These are phyloP conservation scores for Momotus momota DNA, from an alignment of 2,797 vertebrate species.

Conservation along the genomic window DNA sequence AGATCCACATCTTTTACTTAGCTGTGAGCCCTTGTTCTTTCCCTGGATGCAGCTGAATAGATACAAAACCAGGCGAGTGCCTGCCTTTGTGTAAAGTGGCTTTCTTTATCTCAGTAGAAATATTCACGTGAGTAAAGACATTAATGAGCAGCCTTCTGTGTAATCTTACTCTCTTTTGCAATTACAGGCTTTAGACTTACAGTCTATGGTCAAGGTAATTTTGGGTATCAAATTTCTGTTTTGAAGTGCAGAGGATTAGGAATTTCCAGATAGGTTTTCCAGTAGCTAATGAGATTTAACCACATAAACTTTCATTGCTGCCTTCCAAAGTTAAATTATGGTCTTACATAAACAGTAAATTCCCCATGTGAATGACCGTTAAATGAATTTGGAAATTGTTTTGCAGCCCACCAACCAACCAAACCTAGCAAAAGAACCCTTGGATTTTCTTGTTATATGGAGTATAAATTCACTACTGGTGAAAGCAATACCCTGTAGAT, in stretches of 20 bases:
- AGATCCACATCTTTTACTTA: background rate
- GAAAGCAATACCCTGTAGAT: background rate
- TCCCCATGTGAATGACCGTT: background rate
- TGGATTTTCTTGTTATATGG: background rate
- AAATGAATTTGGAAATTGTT: constrained; percentile 18
- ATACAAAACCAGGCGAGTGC: background rate
- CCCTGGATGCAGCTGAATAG: background rate
- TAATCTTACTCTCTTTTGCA: constrained; percentile 11
- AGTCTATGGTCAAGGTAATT: background rate
- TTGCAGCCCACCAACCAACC: background rate
- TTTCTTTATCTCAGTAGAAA: background rate
- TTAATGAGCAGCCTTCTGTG: background rate
- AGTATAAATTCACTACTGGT: background rate
- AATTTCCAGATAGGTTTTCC: constrained; percentile 31
- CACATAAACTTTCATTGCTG: constrained; percentile 15
- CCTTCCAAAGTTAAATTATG: constrained; percentile 33
- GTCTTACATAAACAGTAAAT: constrained; percentile 14
- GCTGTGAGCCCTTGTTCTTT: background rate
- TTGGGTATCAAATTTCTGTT: constrained; percentile 8
- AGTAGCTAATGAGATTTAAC: constrained; percentile 27
- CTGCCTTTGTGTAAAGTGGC: background rate
- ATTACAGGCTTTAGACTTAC: background rate
- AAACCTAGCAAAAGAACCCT: background rate
- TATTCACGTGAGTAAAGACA: background rate
- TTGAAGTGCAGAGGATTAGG: background rate